phyloP scores from a whole-genome alignment of 2,888 invertebrate species.

The Desoria tigrina region DNA sequence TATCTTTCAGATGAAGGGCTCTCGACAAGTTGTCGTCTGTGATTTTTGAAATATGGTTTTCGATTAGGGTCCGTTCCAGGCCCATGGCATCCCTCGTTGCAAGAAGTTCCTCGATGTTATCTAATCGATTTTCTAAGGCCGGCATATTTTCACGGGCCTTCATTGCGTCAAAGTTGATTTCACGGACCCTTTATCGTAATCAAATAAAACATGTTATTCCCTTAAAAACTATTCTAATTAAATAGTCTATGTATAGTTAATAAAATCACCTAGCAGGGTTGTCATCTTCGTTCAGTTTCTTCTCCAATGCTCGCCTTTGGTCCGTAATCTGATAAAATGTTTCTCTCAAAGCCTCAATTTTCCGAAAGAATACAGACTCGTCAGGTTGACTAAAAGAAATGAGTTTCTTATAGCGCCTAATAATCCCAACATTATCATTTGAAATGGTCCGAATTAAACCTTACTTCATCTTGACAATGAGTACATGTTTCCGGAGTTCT shows the following conservation, averaged over 20 bases:
- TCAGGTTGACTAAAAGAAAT: conserved; percentile 46
- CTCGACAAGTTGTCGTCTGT: conserved; percentile 43
- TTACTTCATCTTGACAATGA: conserved; percentile 46
- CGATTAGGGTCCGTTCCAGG: conserved; percentile 42
- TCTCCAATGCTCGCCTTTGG: conserved; percentile 38
- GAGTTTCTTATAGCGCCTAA: neutral
- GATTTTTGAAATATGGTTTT: conserved; percentile 47
- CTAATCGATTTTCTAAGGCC: conserved; percentile 37
- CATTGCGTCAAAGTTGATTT: conserved; percentile 46
- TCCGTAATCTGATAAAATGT: conserved; percentile 40
- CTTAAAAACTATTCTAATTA: neutral
- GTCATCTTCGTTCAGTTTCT: conserved; percentile 44
- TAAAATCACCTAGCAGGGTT: conserved; percentile 34
- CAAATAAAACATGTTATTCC: neutral
- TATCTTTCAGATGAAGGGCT: conserved; percentile 44
- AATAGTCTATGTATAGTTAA: too few species aligned
- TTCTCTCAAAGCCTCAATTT: conserved; percentile 42
- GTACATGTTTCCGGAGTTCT: conserved; percentile 45
- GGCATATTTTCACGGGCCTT: conserved; percentile 43
- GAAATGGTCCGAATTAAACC: too few species aligned
- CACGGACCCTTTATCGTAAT: conserved; percentile 37
- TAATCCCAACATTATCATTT: too few species aligned
- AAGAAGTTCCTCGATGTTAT: conserved; percentile 39
- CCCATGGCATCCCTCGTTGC: conserved; percentile 42
- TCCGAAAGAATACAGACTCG: conserved; percentile 33